Conservation (phyloP, 2,888 invertebrate genomes). For the Acanthoscelides obtectus region DNA sequence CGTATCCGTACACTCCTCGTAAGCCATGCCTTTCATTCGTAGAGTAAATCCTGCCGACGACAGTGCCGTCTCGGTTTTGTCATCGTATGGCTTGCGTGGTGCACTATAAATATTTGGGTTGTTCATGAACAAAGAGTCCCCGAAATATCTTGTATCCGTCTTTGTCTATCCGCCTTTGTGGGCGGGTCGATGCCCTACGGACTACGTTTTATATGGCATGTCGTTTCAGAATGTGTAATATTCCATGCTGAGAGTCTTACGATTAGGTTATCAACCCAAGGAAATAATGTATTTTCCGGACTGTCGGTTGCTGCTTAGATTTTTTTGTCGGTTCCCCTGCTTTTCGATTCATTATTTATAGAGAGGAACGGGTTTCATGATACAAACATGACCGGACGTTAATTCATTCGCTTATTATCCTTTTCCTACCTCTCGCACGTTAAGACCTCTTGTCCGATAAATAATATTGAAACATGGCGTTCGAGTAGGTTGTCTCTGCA, state of each 20-base stretch:
- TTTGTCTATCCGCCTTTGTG: not conserved
- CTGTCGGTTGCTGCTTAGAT: not conserved
- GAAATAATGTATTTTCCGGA: not conserved
- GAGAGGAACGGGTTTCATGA: too few species aligned
- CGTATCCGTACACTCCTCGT: too few species aligned
- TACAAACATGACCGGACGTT: too few species aligned
- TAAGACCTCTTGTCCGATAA: too few species aligned
- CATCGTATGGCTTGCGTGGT: not conserved
- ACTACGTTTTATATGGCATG: not conserved
- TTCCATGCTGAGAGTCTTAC: not conserved
- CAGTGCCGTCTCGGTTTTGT: not conserved
- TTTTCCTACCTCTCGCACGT: too few species aligned
- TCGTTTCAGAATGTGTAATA: not conserved
- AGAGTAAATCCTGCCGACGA: not conserved
- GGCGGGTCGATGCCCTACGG: not conserved
- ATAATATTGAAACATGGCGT: too few species aligned
- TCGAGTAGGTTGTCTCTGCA: too few species aligned
- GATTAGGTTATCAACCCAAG: not conserved
- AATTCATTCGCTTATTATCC: too few species aligned
- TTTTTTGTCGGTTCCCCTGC: too few species aligned
- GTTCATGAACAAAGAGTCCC: not conserved
- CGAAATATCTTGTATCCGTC: not conserved
- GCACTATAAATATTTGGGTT: not conserved
- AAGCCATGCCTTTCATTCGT: too few species aligned
- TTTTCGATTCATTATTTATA: too few species aligned